Evolutionary conservation across 2,113 vertebrate genomes (phyloP).

Genomic region (Microcebus jonahi): DNA sequence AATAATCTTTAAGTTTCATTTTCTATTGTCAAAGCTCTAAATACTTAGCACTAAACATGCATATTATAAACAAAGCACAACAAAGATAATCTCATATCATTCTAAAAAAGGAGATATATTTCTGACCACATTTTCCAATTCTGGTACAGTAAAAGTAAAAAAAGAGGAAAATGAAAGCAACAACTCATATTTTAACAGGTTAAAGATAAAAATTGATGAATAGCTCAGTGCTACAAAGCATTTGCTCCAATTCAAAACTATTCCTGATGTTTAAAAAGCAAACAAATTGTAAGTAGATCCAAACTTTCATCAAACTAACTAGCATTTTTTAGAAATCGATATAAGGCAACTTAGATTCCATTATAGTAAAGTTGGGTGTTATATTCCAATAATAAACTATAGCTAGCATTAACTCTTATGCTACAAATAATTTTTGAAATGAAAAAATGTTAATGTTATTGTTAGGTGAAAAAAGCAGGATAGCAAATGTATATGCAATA

Average conservation of each 20-base stretch:
- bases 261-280: neutral
- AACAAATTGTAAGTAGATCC: neutral
- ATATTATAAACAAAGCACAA: neutral
- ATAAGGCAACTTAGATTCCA: neutral
- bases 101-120: neutral
- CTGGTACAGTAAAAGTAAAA: neutral
- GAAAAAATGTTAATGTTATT: neutral
- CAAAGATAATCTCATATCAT: neutral
- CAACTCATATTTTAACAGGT: neutral
- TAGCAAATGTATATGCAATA: neutral
- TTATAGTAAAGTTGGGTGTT: neutral
- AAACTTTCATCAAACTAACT: neutral
- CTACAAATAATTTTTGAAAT: neutral
- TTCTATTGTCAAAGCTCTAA: neutral
- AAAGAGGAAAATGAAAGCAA: neutral
- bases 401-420: neutral
- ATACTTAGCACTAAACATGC: neutral
- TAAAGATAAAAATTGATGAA: neutral
- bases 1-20: neutral
- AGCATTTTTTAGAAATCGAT: neutral
- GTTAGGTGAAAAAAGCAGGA: neutral
- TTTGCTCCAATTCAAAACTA: neutral
- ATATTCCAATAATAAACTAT: neutral
- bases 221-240: neutral
- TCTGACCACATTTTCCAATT: neutral